A percentile compares a stretch with the other conserved stretches of the same genome.
Evolutionary conservation across 2,888 invertebrate genomes (phyloP).

Genomic region (Pseudococcus viburni): DNA sequence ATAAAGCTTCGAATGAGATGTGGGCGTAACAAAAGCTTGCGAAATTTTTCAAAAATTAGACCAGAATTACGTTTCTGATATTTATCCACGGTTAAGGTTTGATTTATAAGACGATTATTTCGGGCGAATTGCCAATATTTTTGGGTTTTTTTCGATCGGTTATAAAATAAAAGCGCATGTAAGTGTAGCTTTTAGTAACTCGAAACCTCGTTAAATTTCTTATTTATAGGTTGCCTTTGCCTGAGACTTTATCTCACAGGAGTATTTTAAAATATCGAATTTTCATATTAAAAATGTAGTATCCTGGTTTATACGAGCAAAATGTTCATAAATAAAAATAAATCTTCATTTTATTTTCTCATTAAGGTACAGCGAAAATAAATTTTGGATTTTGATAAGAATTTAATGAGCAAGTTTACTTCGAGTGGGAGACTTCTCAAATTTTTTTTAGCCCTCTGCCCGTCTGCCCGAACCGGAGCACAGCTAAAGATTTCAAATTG

Average conservation of each 20-base stretch:
- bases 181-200: constrained; percentile 5
- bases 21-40: neutral
- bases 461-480: too few species aligned
- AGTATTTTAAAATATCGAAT: neutral
- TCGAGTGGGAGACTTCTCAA: too few species aligned
- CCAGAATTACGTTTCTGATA: neutral
- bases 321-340: too few species aligned
- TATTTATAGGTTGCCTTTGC: neutral
- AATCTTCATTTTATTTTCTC: too few species aligned
- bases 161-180: neutral
- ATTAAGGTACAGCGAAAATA: too few species aligned
- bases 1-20: neutral
- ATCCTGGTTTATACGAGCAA: too few species aligned
- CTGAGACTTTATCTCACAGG: neutral
- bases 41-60: constrained; percentile 1
- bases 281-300: too few species aligned
- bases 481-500: too few species aligned
- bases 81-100: constrained; percentile 10
- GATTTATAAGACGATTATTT: constrained; percentile 22
- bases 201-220: constrained; percentile 14
- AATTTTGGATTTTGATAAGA: too few species aligned
- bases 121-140: neutral
- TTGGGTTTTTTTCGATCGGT: neutral
- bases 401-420: too few species aligned
- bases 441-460: too few species aligned